Percentiles rank a stretch among this genome's conserved stretches.
Conservation (phyloP, 2,113 vertebrate species). For the Terrapene triunguis region DNA sequence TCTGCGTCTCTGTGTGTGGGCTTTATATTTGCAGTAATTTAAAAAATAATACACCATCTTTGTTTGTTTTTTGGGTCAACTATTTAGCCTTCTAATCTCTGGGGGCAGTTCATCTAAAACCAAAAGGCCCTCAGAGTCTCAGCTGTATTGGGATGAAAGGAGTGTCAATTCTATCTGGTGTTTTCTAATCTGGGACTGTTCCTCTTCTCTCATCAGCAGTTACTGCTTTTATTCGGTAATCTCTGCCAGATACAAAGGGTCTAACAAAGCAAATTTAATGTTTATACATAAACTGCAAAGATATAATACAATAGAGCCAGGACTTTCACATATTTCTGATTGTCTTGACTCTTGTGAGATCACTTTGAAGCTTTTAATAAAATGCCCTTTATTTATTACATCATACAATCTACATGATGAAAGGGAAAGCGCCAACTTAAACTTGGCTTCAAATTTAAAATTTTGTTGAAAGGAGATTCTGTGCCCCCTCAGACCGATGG, state of each 20-base stretch:
- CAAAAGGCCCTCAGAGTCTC: background rate
- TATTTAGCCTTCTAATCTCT: background rate
- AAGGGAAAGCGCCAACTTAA: background rate
- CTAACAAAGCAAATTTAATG: constrained; percentile 7
- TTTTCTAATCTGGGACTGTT: background rate
- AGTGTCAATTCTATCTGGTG: background rate
- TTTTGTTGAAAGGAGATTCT: background rate
- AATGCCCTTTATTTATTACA: background rate
- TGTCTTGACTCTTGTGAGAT: constrained; percentile 20
- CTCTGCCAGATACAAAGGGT: background rate
- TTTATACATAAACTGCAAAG: background rate
- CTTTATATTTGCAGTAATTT: background rate
- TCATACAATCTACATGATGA: background rate
- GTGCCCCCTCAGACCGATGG: constrained; percentile 24
- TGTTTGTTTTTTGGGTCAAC: background rate
- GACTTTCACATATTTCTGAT: constrained; percentile 13
- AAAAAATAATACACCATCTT: background rate
- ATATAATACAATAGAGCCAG: background rate
- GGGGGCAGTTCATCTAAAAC: background rate
- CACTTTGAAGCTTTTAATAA: constrained; percentile 16
- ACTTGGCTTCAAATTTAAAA: background rate
- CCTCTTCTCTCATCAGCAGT: constrained; percentile 4
- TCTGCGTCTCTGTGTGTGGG: background rate
- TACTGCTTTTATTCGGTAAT: background rate
- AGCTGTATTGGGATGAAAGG: background rate